Conservation (phyloP, 2,113 vertebrate species). For the Anguilla japonica region DNA sequence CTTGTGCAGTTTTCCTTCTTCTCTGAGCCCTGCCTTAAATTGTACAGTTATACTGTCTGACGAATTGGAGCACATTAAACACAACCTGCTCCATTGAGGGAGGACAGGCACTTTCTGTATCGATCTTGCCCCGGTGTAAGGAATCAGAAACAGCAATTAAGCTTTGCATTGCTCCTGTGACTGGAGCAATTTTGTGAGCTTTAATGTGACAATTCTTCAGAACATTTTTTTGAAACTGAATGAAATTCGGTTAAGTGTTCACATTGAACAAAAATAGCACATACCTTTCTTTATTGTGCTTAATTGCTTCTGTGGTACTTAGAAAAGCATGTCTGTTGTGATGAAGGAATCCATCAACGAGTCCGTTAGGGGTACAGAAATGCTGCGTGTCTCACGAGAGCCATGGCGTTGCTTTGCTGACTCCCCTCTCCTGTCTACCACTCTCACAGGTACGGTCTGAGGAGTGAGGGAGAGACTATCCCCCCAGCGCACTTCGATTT, state of each 20-base stretch:
- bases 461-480: slow-evolving; percentile 79
- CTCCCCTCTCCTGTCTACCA: background rate
- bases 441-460: slow-evolving; percentile 78
- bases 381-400: background rate
- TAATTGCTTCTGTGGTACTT: no score
- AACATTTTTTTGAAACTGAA: no score
- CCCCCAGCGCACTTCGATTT: slow-evolving; percentile 83
- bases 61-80: background rate
- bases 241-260: no score
- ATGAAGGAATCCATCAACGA: background rate
- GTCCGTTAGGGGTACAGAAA: background rate
- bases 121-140: background rate
- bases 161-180: no score
- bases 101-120: background rate
- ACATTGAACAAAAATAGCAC: no score
- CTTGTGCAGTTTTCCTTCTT: background rate
- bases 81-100: no score
- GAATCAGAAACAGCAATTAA: background rate
- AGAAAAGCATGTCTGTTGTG: background rate
- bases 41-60: background rate
- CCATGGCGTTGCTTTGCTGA: background rate
- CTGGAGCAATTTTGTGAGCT: no score
- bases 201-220: no score
- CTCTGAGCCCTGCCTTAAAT: background rate
- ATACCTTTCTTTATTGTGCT: no score